Evolutionary conservation across 2,797 vertebrate genomes (phyloP).

Genomic region (Spondyliosoma cantharus): DNA sequence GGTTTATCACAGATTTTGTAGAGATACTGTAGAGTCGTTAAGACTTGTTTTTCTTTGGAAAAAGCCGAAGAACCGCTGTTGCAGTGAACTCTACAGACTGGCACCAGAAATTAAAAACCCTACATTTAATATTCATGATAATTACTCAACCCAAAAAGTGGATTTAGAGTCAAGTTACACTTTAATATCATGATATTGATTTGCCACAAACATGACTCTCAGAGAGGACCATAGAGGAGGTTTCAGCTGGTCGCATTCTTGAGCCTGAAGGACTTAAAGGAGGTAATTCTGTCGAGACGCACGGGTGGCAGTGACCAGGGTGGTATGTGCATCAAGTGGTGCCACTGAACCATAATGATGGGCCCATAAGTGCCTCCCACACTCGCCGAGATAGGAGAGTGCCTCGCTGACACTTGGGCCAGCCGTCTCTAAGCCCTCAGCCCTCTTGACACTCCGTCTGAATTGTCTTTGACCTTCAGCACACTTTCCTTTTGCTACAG

Average conservation of each 20-base stretch:
- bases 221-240: background rate
- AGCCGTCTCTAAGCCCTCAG: constrained; percentile 35
- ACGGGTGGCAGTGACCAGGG: constrained; percentile 35
- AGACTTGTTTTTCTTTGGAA: background rate
- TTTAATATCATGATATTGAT: background rate
- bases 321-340: constrained; percentile 55
- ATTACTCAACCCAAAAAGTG: background rate
- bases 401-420: constrained; percentile 52
- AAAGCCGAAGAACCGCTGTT: background rate
- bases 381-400: constrained; percentile 48
- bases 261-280: constrained; percentile 40
- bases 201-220: background rate
- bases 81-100: background rate
- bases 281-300: constrained; percentile 43
- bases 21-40: background rate
- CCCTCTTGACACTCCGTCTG: constrained; percentile 40
- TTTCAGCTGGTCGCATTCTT: constrained; percentile 39
- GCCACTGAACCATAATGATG: constrained; percentile 56
- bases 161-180: background rate
- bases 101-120: background rate
- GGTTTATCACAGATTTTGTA: background rate
- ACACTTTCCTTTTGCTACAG: constrained; percentile 43
- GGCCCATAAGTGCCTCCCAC: constrained; percentile 67
- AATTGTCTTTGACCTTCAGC: constrained; percentile 71
- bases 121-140: background rate